phyloP scores from a whole-genome alignment of 2,797 vertebrate genomes.

The Varecia variegata region DNA sequence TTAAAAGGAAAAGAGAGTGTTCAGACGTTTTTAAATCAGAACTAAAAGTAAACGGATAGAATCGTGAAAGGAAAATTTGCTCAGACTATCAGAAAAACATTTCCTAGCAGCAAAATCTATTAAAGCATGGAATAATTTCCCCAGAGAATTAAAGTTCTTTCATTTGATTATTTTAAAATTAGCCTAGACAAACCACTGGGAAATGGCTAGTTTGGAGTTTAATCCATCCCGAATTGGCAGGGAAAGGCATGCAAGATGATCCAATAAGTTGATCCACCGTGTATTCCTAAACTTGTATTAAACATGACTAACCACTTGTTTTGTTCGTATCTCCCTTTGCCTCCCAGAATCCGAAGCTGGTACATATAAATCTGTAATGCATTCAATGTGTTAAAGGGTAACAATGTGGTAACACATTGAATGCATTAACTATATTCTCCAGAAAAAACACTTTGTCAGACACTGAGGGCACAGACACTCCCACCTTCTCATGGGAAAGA shows the following conservation, averaged over 20 bases:
- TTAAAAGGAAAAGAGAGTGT: neutral
- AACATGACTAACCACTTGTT: conserved; percentile 60
- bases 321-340: conserved; percentile 41
- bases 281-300: conserved; percentile 16
- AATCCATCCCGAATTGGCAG: neutral
- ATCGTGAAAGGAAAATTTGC: neutral
- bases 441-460: neutral
- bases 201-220: neutral
- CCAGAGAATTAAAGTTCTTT: neutral
- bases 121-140: conserved; percentile 31
- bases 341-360: conserved; percentile 19
- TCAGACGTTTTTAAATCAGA: conserved; percentile 7
- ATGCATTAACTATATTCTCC: neutral
- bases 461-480: neutral
- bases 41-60: conserved; percentile 10
- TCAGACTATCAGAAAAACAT: conserved; percentile 23
- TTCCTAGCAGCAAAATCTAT: conserved; percentile 34
- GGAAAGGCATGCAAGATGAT: neutral
- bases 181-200: conserved; percentile 43
- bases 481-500: neutral
- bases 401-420: neutral
- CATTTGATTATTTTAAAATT: conserved; percentile 57
- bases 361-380: neutral
- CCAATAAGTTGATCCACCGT: neutral
- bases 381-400: neutral